Conservation (phyloP, 1,140 invertebrate species). For the Drosophila takahashii region DNA sequence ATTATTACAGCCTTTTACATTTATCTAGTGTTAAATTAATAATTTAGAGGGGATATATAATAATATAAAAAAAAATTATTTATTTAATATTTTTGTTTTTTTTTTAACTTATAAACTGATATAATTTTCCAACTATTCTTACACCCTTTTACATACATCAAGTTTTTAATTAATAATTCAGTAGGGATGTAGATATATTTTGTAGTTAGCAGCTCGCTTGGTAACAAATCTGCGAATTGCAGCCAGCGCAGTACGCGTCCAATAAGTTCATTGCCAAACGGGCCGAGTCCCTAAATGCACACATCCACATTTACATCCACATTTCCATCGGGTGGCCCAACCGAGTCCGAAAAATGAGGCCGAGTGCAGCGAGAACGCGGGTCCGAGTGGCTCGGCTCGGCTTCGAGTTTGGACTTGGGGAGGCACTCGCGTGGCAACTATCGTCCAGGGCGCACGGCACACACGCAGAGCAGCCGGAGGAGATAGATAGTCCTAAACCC, state of each 20-base stretch:
- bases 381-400: neutral
- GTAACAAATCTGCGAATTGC: conserved; percentile 23
- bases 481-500: neutral
- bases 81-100: no score
- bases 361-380: conserved; percentile 17
- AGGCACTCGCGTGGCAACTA: conserved; percentile 71
- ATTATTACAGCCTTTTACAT: no score
- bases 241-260: conserved; percentile 27
- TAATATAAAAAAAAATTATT: no score
- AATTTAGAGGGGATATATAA: no score
- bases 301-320: conserved; percentile 4
- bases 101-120: no score
- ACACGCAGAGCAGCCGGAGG: conserved; percentile 2
- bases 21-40: no score
- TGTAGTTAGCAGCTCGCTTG: conserved; percentile 3
- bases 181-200: neutral
- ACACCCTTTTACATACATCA: no score
- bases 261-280: conserved; percentile 55
- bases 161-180: no score
- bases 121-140: no score
- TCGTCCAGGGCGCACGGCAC: conserved; percentile 51
- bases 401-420: conserved; percentile 6
- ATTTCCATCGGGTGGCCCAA: neutral
- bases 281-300: conserved; percentile 4
- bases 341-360: neutral